Base-by-base conservation (phyloP, 2,113 vertebrate genomes). In the Seriola dumerili region DNA sequence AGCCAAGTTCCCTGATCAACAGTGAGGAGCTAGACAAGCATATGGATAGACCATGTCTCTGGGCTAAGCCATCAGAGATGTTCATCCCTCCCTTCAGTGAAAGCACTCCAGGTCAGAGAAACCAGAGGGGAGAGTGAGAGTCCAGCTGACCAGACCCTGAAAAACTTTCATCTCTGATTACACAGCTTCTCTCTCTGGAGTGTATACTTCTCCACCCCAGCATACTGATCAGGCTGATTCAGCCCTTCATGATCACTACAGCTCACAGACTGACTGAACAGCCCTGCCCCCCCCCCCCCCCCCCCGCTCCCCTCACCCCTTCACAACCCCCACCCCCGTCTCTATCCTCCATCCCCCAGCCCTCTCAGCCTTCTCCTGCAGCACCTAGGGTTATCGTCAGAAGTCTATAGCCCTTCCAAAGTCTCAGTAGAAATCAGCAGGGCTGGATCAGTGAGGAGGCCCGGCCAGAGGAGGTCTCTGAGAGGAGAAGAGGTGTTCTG, bases 81-180 rank as follows among this genome's bases (percentile, higher is more conserved):
- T 36, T 88, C 81, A 63, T 75, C 61, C 58, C 74, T 81, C 84
- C 86, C 84, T 64, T 86, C 80, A 85, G 89, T 91, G 61, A 86
- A 87, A 92, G 74, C 10, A 86, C 85, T 90, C 38, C 88, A 90
- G 92, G 89, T 89, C 86, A 90, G 85, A 76, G 69, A 84, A 88
- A 89, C 80, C 86, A 85, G 80, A 61, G 81, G 81, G 76, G 80
- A 81, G 85, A 65, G 63, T 61, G 54, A 76, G 86, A 85, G 85
- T 83, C 71, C 84, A 82, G 85, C 88, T 91, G 89, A 88, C 90
- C 88, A 90, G 85, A 90, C 78, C 85, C 91, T 75, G 54, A 84
- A 76, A 72, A 88, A 78, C 91, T 93, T 93, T 92, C 88, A 93
- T 92, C 88, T 93, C 76, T 92, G 93, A 94, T 92, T 89, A 91